Base-by-base conservation (phyloP, 2,113 vertebrate genomes). In the Elaphurus davidianus region DNA sequence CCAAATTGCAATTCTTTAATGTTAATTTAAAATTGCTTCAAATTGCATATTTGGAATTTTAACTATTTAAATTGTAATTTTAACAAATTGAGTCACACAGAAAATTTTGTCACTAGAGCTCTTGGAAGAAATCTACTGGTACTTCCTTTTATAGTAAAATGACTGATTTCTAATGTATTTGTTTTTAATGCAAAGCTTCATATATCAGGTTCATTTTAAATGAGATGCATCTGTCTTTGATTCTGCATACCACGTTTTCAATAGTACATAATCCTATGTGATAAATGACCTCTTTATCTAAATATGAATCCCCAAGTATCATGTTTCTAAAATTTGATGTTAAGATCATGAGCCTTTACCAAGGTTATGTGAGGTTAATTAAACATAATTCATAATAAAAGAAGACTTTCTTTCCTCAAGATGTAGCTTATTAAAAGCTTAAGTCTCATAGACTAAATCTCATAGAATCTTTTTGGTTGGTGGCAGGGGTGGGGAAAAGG, bases 181-280 rank as follows among this genome's bases (percentile, higher is more conserved):
- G 78, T 90, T 96, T 96, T 88, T 82, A 90, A 93, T 55, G 27
- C 76, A 94, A 96, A 97, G 50, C 62, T 95, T 82, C 88, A 14
- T 50, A 30, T 64, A 96, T 87, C 81, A 60, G 8, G 84, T 92
- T 96, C 87, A 71, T 94, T 83, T 98, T 50, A 96, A 87, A 89
- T n/a, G 86, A 78, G 50, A 96, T 87, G 79, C 98, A 98, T 97
- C 94, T 98, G 98, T 90, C 90, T 98, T 96, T 94, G 88, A 96
- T 98, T 97, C 83, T 86, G 47, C 60, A 54, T 23, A 54, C 59
- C 36, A n/a, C 43, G 36, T 96, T 91, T 96, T 94, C 50, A 93
- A 86, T 45, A 86, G 59, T 40, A 82, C 86, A 95, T 96, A 98
- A 98, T 98, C 98, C 93, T 94, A 79, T 47, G 36, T 97, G 94